A percentile compares a stretch with the other conserved stretches of the same genome.
Conservation (phyloP, 1,140 invertebrate genomes). For the Micrasema minimum region DNA sequence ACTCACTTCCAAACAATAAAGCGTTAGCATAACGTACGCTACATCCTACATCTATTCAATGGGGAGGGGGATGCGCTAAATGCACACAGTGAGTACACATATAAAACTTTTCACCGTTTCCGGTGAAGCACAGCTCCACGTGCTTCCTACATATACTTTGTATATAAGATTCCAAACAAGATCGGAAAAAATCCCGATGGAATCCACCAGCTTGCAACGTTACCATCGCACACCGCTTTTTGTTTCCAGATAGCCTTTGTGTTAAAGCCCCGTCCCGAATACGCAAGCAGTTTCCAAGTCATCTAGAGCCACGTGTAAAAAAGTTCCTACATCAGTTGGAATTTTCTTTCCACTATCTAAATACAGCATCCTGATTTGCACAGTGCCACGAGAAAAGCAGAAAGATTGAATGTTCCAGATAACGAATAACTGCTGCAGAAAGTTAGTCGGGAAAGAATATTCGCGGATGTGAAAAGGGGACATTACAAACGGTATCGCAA, state of each 20-base stretch:
- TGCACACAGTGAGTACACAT: no score
- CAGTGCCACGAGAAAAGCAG: no score
- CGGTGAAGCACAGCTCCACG: no score
- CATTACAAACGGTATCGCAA: constrained; percentile 40
- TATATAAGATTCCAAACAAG: neutral
- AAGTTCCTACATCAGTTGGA: neutral
- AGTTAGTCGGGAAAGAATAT: constrained; percentile 34
- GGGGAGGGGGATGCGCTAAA: no score
- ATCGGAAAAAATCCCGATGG: neutral
- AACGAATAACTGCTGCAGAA: constrained; percentile 15
- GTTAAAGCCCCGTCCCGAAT: neutral
- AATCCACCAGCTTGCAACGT: constrained; percentile 37
- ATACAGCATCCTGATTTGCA: no score
- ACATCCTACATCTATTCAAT: no score
- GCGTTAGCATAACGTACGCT: no score
- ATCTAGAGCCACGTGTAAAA: neutral
- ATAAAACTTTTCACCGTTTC: no score
- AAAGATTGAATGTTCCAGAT: neutral
- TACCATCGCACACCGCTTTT: constrained; percentile 30
- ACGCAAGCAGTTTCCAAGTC: neutral
- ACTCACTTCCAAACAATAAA: no score
- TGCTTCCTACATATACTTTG: no score
- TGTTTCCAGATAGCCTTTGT: constrained; percentile 36
- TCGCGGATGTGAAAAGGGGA: constrained; percentile 18
- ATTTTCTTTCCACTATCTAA: no score